Evolutionary conservation across 2,888 invertebrate genomes (phyloP), one percentile per base, ranked within the genome.

Genomic region (Andrena hattorfiana): DNA sequence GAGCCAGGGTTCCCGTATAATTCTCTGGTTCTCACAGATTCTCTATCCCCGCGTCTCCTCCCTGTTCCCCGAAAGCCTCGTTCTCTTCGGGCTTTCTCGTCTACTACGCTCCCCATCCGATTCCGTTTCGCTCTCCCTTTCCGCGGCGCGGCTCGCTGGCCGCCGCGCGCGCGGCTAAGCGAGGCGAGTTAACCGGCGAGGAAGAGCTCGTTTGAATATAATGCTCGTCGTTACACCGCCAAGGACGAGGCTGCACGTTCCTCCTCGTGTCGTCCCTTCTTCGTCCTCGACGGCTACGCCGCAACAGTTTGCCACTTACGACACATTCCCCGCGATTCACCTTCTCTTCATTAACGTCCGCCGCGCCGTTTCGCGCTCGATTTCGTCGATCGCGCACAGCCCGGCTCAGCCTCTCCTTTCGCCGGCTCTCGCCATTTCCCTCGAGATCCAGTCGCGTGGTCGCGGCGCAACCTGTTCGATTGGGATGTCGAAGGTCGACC

Each of bases 221-320:
- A 74, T 85, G 74, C 69, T 73, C 75, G 81, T 87, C 77, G 83
- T 86, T 85, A 85, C 73, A 71, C 70, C 62, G 66, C 75, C 78
- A 63, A 69, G 82, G 82, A 73, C 49, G 70, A 30, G 10, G 7
- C 64, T 82, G 54, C 67, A 42, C 60, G 73, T 74, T 74, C 51
- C 75, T 69, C 69, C 68, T 49, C 35, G 70, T 49, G 59, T 49
- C 71, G 30, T 68, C 75, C 71, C 72, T 79, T 75, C 83, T 78
- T 76, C 80, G 30, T 69, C 72, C 74, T 77, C 77, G 69, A 73
- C 72, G 75, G 73, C 74, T 78, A 26, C 56, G 56, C 84, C 73
- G 80, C 81, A 86, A 86, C 86, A 84, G 84, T 87, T 88, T 86
- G 86, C 86, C 84, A 82, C 86, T 86, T 81, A 79, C 86, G 56